Evolutionary conservation across 2,797 vertebrate genomes (phyloP).

Genomic region (Falco novaeseelandiae): DNA sequence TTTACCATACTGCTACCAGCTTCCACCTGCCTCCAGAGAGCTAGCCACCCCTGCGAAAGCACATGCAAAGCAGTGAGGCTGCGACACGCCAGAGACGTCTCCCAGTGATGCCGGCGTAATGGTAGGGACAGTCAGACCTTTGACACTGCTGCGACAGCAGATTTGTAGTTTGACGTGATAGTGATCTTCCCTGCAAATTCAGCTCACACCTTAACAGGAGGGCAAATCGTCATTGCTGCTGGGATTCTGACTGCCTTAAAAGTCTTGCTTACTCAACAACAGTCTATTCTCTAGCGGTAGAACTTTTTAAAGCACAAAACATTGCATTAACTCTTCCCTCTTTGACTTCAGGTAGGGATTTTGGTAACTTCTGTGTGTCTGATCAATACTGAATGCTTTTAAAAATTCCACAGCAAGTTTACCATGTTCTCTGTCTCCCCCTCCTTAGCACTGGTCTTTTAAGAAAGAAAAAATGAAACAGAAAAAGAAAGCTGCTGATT

Average conservation of each 20-base stretch:
- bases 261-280: not conserved
- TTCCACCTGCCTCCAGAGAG: not conserved
- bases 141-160: fast-evolving
- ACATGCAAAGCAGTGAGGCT: fast-evolving
- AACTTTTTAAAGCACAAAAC: not conserved
- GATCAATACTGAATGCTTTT: not conserved
- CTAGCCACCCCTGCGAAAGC: not conserved
- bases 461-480: not conserved
- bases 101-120: not conserved
- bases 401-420: not conserved
- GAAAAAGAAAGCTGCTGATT: slow-evolving; percentile 11
- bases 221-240: not conserved
- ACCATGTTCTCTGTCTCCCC: not conserved
- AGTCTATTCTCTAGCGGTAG: not conserved
- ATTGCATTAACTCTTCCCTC: not conserved
- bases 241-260: not conserved
- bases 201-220: not conserved
- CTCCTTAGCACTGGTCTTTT: not conserved
- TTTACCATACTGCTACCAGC: not conserved
- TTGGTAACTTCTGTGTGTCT: not conserved
- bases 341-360: not conserved
- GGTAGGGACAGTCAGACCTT: not conserved
- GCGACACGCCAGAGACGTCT: fast-evolving
- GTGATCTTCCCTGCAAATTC: not conserved
- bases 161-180: not conserved